A percentile compares a stretch with the other conserved stretches of the same genome.
phyloP scores from a whole-genome alignment of 2,888 invertebrate genomes.

The Drosophila ochracea region DNA sequence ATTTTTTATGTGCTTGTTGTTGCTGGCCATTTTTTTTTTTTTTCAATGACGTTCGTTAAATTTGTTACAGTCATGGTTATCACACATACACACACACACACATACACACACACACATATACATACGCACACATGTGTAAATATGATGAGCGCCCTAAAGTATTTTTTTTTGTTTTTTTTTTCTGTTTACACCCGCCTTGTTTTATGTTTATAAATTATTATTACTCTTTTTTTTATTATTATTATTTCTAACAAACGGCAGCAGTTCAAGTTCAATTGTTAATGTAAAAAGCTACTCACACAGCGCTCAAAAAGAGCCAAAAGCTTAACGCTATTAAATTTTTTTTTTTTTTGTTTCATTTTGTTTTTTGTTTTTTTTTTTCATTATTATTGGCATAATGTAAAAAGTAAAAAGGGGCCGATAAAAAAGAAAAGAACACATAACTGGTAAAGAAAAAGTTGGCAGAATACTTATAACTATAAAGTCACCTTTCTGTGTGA shows the following conservation, averaged over 20 bases:
- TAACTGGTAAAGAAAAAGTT: background rate
- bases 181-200: slow-evolving; percentile 36
- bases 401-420: background rate
- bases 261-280: slow-evolving; percentile 81
- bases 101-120: slow-evolving; percentile 4
- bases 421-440: background rate
- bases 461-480: slow-evolving; percentile 11
- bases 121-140: slow-evolving; percentile 4
- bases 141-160: slow-evolving; percentile 58
- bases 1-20: slow-evolving; percentile 46
- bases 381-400: slow-evolving; percentile 39
- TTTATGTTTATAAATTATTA: slow-evolving; percentile 47
- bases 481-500: slow-evolving; percentile 52
- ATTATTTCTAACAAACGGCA: slow-evolving; percentile 56
- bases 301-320: slow-evolving; percentile 9
- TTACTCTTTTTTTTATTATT: slow-evolving; percentile 27
- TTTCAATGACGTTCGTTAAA: slow-evolving; percentile 81
- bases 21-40: slow-evolving; percentile 29
- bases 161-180: background rate
- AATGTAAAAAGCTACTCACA: slow-evolving; percentile 63
- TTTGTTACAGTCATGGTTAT: slow-evolving; percentile 82
- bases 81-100: slow-evolving; percentile 48
- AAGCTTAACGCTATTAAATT: slow-evolving; percentile 48
- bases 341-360: slow-evolving; percentile 35
- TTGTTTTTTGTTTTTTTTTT: background rate